Conservation (phyloP, 1,140 invertebrate species). For the Pseudomyrmex flavicornis region DNA sequence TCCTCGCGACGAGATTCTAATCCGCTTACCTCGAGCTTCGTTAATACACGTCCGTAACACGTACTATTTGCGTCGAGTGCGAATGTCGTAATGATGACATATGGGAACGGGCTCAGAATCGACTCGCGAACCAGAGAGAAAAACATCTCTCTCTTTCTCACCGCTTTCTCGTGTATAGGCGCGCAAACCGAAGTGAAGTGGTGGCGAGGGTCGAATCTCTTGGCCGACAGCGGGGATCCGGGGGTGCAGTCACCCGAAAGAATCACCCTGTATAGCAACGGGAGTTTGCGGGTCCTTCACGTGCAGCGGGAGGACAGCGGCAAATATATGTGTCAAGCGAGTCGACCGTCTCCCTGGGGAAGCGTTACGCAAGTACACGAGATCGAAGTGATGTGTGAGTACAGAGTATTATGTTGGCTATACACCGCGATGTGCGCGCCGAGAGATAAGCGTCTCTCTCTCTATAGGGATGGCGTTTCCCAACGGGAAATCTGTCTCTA, state of each 20-base stretch:
- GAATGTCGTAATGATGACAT: neutral
- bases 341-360: conserved; percentile 87
- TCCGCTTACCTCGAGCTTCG: neutral
- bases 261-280: conserved; percentile 88
- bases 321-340: conserved; percentile 90
- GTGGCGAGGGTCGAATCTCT: conserved; percentile 87
- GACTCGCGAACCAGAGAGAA: neutral
- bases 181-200: conserved; percentile 84
- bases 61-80: conserved; percentile 3
- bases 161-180: neutral
- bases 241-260: conserved; percentile 84
- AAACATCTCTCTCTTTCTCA: conserved; percentile 4
- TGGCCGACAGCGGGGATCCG: conserved; percentile 88
- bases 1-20: neutral
- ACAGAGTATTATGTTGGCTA: neutral
- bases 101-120: neutral
- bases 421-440: neutral
- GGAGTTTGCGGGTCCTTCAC: conserved; percentile 88
- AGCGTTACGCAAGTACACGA: conserved; percentile 89
- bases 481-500: conserved; percentile 16
- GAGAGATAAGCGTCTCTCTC: conserved; percentile 3
- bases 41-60: conserved; percentile 16
- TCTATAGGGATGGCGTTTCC: neutral
- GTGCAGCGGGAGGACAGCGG: conserved; percentile 89
- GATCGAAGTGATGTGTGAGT: conserved; percentile 92